phyloP scores from a whole-genome alignment of 2,888 invertebrate genomes.

The Nowickia ferox region DNA sequence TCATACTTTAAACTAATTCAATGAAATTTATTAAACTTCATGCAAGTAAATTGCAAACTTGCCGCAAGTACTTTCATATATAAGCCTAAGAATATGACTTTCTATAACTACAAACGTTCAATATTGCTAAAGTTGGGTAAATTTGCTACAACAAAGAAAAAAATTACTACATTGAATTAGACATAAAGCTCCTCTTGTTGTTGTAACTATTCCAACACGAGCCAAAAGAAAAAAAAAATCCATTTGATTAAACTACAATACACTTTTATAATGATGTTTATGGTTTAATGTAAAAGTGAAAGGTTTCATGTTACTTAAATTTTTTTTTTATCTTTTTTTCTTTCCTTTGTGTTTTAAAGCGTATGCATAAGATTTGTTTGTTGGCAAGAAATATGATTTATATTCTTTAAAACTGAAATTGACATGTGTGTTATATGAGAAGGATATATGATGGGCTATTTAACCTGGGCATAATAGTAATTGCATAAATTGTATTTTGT shows the following conservation, averaged over 20 bases:
- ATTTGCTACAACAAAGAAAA: not conserved
- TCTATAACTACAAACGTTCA: not conserved
- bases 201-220: constrained; percentile 59
- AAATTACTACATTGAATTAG: constrained; percentile 23
- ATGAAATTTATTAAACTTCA: constrained; percentile 49
- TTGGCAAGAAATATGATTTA: constrained; percentile 61
- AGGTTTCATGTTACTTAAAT: constrained; percentile 58
- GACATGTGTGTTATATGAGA: constrained; percentile 58
- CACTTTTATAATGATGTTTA: constrained; percentile 50
- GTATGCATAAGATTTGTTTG: constrained; percentile 38
- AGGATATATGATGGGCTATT: constrained; percentile 29
- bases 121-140: not conserved
- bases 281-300: constrained; percentile 68
- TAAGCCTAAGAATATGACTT: constrained; percentile 32
- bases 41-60: constrained; percentile 22
- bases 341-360: not conserved
- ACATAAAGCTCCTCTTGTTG: constrained; percentile 44
- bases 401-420: constrained; percentile 44
- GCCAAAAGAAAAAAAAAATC: constrained; percentile 21
- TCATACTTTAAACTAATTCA: constrained; percentile 57
- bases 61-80: constrained; percentile 28
- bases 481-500: constrained; percentile 36
- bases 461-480: not conserved
- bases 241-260: constrained; percentile 33
- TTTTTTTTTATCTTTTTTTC: constrained; percentile 28